Evolutionary conservation across 2,888 invertebrate species (phyloP), one percentile per base, ranked within the genome.

Genomic region (Acrobasis suavella): DNA sequence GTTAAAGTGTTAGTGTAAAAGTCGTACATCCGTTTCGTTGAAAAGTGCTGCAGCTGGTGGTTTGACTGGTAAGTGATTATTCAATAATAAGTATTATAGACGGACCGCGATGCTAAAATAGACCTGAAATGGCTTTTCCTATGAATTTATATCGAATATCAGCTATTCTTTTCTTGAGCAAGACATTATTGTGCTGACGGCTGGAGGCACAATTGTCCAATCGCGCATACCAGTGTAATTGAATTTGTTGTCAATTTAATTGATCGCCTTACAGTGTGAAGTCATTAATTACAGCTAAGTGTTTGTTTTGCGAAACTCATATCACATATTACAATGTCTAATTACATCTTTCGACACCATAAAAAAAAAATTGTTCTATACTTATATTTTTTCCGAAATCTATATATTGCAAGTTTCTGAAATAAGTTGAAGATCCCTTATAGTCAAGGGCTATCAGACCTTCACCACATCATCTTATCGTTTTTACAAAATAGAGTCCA

Each of bases 171-270:
- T 46, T 14, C 12, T 10, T 5, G n/a, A 32, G 46, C n/a, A n/a
- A 46, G 14, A 2, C 46, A 14, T 14, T 12, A 46, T n/a, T 46
- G 14, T 46, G 46, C 14, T 14, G 46, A 14, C 46, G 46, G 14
- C 5, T n/a, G 14, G 5, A 14, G 14, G 46, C n/a, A 14, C 46
- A 46, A 14, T 7, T 14, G 46, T 14, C 46, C 12, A 14, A n/a
- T 14, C 7, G 32, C 7, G n/a, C n/a, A 46, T 1, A 2, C 2
- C 46, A 7, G n/a, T 10, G 6, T 42, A 14, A 46, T 46, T 46
- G n/a, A 46, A n/a, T 46, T 46, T 46, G 46, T 54, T 54, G 54
- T 54, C 16, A 55, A 16, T 39, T 38, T 39, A 55, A 55, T 55
- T 55, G 55, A 55, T 55, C 10, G 38, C 15, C 16, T 2, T 55